Evolutionary conservation across 2,113 vertebrate species (phyloP), one percentile per base, ranked within the genome.

Genomic region (Forbesichthys papilliferus): DNA sequence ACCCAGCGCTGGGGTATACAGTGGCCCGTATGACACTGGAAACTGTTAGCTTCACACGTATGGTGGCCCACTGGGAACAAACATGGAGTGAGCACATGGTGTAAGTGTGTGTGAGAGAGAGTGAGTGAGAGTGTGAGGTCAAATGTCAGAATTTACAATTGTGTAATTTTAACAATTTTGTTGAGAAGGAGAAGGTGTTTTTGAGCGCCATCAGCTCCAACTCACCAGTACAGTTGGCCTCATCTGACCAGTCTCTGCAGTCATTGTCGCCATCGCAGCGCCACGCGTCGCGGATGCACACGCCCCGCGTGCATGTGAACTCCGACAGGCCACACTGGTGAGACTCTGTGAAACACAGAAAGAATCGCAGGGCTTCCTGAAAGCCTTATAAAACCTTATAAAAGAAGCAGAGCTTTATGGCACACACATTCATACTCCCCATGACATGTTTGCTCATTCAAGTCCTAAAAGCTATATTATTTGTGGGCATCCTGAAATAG

Each of bases 201-300:
- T 20, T 20, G 20, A 20, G 20, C 20, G 20, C 20, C 20, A 20
- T 1, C 20, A 20, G 20, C 48, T 49, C 2, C 48, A 49, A 11
- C 5, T 20, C 78, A 98, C 97, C 94, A 0, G 96, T 98, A 70
- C 98, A 99, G 91, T 99, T 98, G 0, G 91, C 90, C 86, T 99
- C 98, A 0, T 99, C 98, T 0, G 97, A 99, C 97, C 98, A 99
- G 86, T 99, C 98, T 68, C 96, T 91, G 93, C 98, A 99, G 80
- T 99, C 98, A 0, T 99, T 99, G 79, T 99, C 98, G 0, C 97
- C 98, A 0, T 99, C 98, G 1, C 98, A 99, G 75, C 94, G 95
- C 98, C 98, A 99, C 11, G 94, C 95, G 11, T 95, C 93, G 0
- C 96, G 95, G 73, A 99, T 94, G 73, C 98, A 99, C 84, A 98